Base-by-base conservation (phyloP, 2,888 invertebrate species). In the Hybos culiciformis region DNA sequence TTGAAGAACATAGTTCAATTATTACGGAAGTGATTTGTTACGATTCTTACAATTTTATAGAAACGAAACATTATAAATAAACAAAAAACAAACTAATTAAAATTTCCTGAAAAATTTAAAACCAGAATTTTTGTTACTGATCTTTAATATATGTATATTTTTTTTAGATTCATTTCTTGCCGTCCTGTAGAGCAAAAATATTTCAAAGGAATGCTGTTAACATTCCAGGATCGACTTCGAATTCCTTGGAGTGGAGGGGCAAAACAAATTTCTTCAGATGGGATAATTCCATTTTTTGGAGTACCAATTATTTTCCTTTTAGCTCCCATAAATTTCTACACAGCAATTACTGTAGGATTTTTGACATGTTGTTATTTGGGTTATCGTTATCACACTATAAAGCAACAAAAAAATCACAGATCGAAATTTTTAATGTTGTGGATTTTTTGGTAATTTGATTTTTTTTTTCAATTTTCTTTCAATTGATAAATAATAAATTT, bases 381-480 rank as follows among this genome's bases (percentile, higher is more conserved):
- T 39, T 54, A 61, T n/a, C n/a, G n/a, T n/a, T n/a, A n/a, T n/a
- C n/a, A n/a, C n/a, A n/a, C n/a, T n/a, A n/a, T n/a, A n/a, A n/a
- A n/a, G 0, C 55, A 56, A 33, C 54, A 54, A 1, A 55, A 49
- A 9, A 71, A 54, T 3, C 54, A 59, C 0, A 56, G 76, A 46
- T 80, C 84, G 2, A 77, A 77, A 55, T 85, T 87, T 61, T 85
- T 85, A 60, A 71, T 75, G 47, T 73, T 78, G 50, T 86, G 86
- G 85, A n/a, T n/a, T n/a, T n/a, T n/a, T n/a, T n/a, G n/a, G n/a
- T n/a, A n/a, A n/a, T n/a, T n/a, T n/a, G n/a, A n/a, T n/a, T n/a
- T n/a, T n/a, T n/a, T n/a, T n/a, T n/a, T n/a, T n/a, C n/a, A n/a
- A n/a, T n/a, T n/a, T n/a, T n/a, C n/a, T n/a, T n/a, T n/a, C n/a